Conservation (phyloP, 2,888 invertebrate genomes). For the Dasypolia templi region DNA sequence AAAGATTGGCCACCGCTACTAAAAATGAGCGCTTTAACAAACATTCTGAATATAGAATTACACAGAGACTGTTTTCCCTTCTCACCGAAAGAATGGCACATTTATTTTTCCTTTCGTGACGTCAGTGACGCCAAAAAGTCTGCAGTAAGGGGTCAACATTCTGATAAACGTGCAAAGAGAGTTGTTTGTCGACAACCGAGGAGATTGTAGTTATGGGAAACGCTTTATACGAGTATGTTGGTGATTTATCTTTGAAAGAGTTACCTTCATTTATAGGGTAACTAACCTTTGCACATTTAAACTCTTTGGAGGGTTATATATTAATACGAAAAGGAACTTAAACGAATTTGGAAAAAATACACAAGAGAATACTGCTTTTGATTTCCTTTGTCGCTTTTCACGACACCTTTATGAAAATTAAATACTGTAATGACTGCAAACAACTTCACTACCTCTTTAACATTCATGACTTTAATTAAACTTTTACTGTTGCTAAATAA, state of each 20-base stretch:
- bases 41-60: slow-evolving; percentile 24
- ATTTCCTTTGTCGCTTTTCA: neutral
- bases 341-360: neutral
- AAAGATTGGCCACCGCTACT: no score
- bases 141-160: slow-evolving; percentile 73
- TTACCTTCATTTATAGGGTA: slow-evolving; percentile 21
- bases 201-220: slow-evolving; percentile 43
- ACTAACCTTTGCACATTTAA: neutral
- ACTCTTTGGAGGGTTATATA: neutral
- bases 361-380: neutral
- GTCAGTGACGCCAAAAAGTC: slow-evolving; percentile 75
- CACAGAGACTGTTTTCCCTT: slow-evolving; percentile 41
- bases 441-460: neutral
- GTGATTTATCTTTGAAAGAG: slow-evolving; percentile 19
- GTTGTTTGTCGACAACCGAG: slow-evolving; percentile 71
- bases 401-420: neutral
- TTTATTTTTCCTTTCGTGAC: slow-evolving; percentile 61
- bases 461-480: neutral
- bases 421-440: neutral
- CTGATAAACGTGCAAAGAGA: slow-evolving; percentile 72
- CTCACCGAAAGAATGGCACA: slow-evolving; percentile 30
- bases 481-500: neutral
- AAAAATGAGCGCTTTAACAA: slow-evolving; percentile 19
- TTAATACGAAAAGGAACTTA: neutral
- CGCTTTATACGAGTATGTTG: slow-evolving; percentile 17